Conservation (phyloP, 37 sponge, comb jelly and placozoan genomes). For the Hormiphora californensis region DNA sequence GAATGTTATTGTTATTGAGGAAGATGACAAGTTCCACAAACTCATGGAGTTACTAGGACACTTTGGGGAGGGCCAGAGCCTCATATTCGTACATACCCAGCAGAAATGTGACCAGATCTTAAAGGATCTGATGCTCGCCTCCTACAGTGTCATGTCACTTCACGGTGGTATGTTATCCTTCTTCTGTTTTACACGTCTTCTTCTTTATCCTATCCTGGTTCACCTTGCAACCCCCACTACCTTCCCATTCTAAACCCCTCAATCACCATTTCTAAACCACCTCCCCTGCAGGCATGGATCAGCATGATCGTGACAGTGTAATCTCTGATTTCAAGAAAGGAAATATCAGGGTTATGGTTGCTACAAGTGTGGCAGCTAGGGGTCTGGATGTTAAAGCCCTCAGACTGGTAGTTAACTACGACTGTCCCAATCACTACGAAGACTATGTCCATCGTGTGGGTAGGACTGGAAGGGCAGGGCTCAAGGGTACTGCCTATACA, state of each 20-base stretch:
- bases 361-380: conserved; percentile 97
- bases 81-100: conserved; percentile 95
- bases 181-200: neutral
- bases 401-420: conserved; percentile 89
- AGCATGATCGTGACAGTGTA: conserved; percentile 85
- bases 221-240: no score
- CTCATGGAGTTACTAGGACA: conserved; percentile 88
- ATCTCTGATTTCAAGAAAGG: conserved; percentile 94
- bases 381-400: conserved; percentile 92
- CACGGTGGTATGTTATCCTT: conserved; percentile 71
- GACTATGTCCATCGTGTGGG: conserved; percentile 94
- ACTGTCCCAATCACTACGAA: conserved; percentile 98
- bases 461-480: conserved; percentile 95
- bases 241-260: neutral
- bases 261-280: neutral
- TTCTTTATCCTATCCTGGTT: neutral
- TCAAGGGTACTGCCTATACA: conserved; percentile 90
- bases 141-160: conserved; percentile 89
- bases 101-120: conserved; percentile 78
- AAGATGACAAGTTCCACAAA: conserved; percentile 86
- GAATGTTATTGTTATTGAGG: conserved; percentile 77
- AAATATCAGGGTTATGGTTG: conserved; percentile 72
- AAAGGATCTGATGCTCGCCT: conserved; percentile 80
- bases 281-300: conserved; percentile 76
- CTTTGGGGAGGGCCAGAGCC: conserved; percentile 69